Evolutionary conservation across 1,140 invertebrate species (phyloP), one percentile per base, ranked within the genome.

Genomic region (Plutomurus gul): DNA sequence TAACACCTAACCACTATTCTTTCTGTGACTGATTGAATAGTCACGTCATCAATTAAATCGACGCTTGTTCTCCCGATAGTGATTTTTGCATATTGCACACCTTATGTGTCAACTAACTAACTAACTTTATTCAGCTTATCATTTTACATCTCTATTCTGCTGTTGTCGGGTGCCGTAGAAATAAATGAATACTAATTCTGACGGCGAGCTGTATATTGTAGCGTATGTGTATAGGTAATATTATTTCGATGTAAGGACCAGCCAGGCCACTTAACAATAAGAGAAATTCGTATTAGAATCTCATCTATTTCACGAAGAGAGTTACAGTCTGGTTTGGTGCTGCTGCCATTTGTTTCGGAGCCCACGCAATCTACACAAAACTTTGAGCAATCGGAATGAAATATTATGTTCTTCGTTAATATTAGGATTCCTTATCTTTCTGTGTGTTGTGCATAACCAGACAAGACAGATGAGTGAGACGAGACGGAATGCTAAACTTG

Each of bases 21-120:
- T 43, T 43, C 27, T 65, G 56, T 65, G 56, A 65, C 27, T 65
- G 56, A 65, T 65, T 65, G 56, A 65, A 65, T 65, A 65, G 56
- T 36, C 27, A 33, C 27, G 56, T 65, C 56, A 65, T 65, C 56
- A 65, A 65, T 65, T 65, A 65, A 65, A 65, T 65, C 56, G 56
- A 65, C 56, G 56, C 56, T 65, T 65, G 56, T 65, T 33, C 56
- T 43, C 16, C 56, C 36, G 56, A 65, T 65, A 65, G 56, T 30
- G 36, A 65, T 65, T 65, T 65, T 65, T 65, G 56, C 56, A 65
- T 65, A 65, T 65, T 65, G 56, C 56, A 65, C 56, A 65, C 56
- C 56, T 65, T 65, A 65, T 65, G 56, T 65, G 56, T 65, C 56
- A 65, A n/a, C n/a, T n/a, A 65, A 36, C 56, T 65, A 65, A 65